phyloP scores from a whole-genome alignment of 2,797 vertebrate genomes.

The Macrochelys suwanniensis region DNA sequence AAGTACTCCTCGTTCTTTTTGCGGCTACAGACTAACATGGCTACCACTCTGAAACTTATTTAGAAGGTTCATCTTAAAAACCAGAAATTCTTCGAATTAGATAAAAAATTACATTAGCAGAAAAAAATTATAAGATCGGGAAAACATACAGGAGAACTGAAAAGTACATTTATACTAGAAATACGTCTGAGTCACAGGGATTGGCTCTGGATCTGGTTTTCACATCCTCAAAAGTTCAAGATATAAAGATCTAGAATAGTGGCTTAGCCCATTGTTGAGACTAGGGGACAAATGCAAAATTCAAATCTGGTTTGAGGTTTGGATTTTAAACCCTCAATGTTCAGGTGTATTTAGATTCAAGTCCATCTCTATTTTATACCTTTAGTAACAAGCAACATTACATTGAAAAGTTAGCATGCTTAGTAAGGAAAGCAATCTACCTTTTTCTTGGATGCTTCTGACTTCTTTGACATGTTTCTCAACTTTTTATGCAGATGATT shows the following conservation, averaged over 20 bases:
- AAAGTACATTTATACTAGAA: neutral
- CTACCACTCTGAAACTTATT: neutral
- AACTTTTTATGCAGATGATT: constrained; percentile 97
- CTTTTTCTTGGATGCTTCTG: constrained; percentile 98
- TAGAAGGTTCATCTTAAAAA: neutral
- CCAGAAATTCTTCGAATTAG: neutral
- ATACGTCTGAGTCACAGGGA: neutral
- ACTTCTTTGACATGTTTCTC: constrained; percentile 98
- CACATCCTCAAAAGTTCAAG: neutral
- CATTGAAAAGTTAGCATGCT: neutral
- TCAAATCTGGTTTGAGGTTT: neutral
- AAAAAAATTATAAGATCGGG: neutral
- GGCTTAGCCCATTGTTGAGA: neutral
- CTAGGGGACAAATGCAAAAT: neutral
- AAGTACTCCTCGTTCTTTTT: too few species aligned
- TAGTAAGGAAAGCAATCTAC: constrained; percentile 79
- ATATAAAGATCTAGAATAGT: neutral
- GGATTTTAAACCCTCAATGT: neutral
- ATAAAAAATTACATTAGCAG: neutral
- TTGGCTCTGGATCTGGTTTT: neutral
- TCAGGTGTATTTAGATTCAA: neutral
- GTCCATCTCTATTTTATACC: neutral
- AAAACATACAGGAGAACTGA: neutral
- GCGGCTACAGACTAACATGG: too few species aligned
- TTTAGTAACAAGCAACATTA: constrained; percentile 3